Base-by-base conservation (phyloP, 2,113 vertebrate genomes). In the Euleptes europaea region DNA sequence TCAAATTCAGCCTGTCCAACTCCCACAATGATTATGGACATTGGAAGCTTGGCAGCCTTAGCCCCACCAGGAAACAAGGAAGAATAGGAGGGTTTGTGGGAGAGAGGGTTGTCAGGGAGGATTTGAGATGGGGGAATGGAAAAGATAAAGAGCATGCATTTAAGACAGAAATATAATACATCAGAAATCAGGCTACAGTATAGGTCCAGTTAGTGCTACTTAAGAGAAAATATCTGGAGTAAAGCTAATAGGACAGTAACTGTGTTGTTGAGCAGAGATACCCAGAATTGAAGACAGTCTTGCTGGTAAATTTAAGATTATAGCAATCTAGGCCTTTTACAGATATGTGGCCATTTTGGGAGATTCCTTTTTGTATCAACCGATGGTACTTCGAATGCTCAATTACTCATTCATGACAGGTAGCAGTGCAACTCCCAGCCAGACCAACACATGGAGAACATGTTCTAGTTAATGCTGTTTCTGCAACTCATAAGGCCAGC, bases 21-120 rank as follows among this genome's bases (percentile, higher is more conserved):
- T 73, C 98, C 98, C 67, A 99, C 95, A 69, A 99, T 99, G 95
- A 98, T 98, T 95, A 99, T 99, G 47, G 98, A 99, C 98, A 99
- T 98, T 65, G 98, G 98, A n/a, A 99, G 97, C 91, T 97, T 98
- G 90, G 98, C 98, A 54, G 98, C 98, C 98, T 99, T 80, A 21
- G 80, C 42, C 23, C 15, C 72, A 26, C 0, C 71, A 26, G 40
- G 33, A 28, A 33, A 11, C 11, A 69, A 17, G 11, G 8, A 2
- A 4, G 17, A 40, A 63, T 31, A 5, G 21, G 5, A 13, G 49
- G 5, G 4, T 15, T 5, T n/a, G 3, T 47, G 28, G 66, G 47
- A 3, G 12, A 51, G 51, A 60, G 40, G 12, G 47, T 42, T 21
- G 17, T 23, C 35, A n/a, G 42, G 38, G 49, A 35, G 19, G 4